Conservation (phyloP, 2,113 vertebrate species). For the Columba janthina region DNA sequence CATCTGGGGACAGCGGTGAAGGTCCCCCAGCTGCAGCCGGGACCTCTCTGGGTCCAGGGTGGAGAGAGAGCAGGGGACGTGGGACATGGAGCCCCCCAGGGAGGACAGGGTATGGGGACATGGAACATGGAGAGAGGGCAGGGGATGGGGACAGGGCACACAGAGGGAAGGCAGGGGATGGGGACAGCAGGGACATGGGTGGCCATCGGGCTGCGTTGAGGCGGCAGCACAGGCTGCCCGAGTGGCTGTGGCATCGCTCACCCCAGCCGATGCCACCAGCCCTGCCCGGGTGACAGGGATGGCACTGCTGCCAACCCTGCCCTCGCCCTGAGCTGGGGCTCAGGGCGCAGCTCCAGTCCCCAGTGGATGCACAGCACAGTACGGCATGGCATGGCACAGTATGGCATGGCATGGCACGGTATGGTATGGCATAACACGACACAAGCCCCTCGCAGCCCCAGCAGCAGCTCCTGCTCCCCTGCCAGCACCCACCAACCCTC, state of each 20-base stretch:
- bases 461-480: neutral
- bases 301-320: neutral
- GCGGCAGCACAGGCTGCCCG: neutral
- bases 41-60: neutral
- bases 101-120: too few species aligned
- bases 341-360: neutral
- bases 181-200: neutral
- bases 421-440: neutral
- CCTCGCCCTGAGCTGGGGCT: rapidly evolving
- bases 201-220: neutral
- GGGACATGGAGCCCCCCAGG: too few species aligned
- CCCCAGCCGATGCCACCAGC: neutral
- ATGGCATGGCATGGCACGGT: too few species aligned
- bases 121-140: neutral
- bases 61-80: too few species aligned
- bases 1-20: neutral
- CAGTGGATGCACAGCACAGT: rapidly evolving
- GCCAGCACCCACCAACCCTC: neutral
- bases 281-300: neutral
- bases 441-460: neutral
- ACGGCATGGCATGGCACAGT: neutral
- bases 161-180: neutral
- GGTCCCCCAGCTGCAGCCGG: neutral
- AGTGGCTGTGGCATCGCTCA: rapidly evolving
- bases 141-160: neutral